Base-by-base conservation (phyloP, 2,113 vertebrate genomes). In the Zingel zingel region DNA sequence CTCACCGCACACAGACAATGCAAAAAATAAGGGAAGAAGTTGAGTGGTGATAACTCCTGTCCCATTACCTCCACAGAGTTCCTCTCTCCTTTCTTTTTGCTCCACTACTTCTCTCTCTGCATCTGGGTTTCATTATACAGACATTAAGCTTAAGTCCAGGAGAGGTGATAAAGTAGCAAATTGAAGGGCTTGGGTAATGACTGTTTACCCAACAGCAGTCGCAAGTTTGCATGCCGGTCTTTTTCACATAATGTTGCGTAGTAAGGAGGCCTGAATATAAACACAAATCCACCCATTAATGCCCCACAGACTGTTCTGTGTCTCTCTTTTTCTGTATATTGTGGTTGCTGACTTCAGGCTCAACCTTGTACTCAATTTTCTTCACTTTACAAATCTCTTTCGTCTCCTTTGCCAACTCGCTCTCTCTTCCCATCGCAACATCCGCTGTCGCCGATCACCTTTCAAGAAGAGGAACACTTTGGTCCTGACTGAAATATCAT, bases 101-200 rank as follows among this genome's bases (percentile, higher is more conserved):
- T 59, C 25, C 67, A 30, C 85, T 43, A 43, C 58, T 48, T 75
- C 36, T 72, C 84, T 59, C 75, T 13, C 58, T 58, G 21, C 89
- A 91, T 92, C 91, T 83, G 92, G 66, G 7, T 87, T 86, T 82
- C 79, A 87, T 92, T 93, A 80, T 74, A 62, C 77, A 83, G 70
- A 80, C 67, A 87, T 91, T 87, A 88, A 74, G 74, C 74, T 69
- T 74, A 79, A 91, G 84, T 88, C 81, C 88, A 87, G 83, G 81
- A 89, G 86, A 72, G 79, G 89, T 92, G 87, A 83, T 90, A 91
- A 87, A 93, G 88, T 82, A 86, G 84, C 81, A 90, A 88, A 92
- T 88, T 91, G 89, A 83, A 90, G 88, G 84, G 73, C 81, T 84
- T 27, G 76, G 59, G 54, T 90, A 93, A 93, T 88, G 82, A 80